Evolutionary conservation across 1,140 invertebrate genomes (phyloP).

Genomic region (Eriocheir sinensis): DNA sequence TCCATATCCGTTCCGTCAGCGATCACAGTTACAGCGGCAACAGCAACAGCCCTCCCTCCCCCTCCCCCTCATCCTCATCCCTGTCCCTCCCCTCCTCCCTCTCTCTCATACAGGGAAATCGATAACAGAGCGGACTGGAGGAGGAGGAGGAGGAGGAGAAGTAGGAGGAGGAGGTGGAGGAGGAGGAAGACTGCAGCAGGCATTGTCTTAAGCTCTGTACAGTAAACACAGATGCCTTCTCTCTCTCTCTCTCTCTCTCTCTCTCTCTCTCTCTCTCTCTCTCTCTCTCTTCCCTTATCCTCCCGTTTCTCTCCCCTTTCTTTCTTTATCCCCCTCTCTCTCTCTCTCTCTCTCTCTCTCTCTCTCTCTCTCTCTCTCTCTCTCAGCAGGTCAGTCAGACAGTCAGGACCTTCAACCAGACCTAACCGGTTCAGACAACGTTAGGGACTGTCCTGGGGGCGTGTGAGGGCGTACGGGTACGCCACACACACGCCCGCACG

Average conservation of each 20-base stretch:
- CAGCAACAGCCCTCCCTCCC: no score
- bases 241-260: no score
- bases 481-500: not conserved
- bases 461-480: not conserved
- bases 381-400: not conserved
- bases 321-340: not conserved
- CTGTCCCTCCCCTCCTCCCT: no score
- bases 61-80: no score
- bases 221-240: not conserved
- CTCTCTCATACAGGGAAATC: not conserved
- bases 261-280: no score
- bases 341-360: conserved; percentile 8
- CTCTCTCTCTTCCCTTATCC: not conserved
- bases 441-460: not conserved
- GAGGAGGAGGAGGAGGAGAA: not conserved
- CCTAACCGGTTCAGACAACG: not conserved
- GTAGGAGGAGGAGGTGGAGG: no score
- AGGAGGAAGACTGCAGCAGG: not conserved
- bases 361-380: not conserved
- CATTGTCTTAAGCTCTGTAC: not conserved
- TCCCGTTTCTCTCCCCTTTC: not conserved
- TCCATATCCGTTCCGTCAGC: no score
- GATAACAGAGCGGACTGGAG: not conserved
- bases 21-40: not conserved
- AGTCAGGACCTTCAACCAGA: not conserved